phyloP scores from a whole-genome alignment of 2,888 invertebrate species.

The Patella caerulea region DNA sequence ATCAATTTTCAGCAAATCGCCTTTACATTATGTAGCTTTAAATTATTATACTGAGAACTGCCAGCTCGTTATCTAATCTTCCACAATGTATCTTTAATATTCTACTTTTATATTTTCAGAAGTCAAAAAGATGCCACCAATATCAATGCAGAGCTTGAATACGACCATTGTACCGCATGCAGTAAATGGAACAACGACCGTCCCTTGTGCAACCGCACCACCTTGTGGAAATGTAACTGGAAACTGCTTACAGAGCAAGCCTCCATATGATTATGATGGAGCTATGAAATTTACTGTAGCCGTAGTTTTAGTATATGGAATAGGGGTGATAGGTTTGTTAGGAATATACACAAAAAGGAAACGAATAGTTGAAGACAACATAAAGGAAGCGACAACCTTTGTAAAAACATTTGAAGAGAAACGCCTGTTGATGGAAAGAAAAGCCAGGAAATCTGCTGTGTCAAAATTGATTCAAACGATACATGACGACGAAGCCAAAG shows the following conservation, averaged over 20 bases:
- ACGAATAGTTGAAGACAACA: conserved; percentile 33
- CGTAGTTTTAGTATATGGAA: conserved; percentile 52
- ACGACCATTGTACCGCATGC: too few species aligned
- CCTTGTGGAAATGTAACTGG: too few species aligned
- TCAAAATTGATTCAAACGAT: conserved; percentile 14
- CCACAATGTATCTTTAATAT: too few species aligned
- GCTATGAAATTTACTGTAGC: conserved; percentile 56
- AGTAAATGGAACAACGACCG: too few species aligned
- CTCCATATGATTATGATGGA: conserved; percentile 44
- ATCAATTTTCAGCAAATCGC: too few species aligned
- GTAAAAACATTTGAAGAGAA: conserved; percentile 46
- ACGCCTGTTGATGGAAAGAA: conserved; percentile 38
- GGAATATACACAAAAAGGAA: conserved; percentile 47
- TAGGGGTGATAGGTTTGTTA: conserved; percentile 53
- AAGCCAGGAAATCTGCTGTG: conserved; percentile 30
- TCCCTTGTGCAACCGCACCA: too few species aligned
- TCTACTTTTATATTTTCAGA: too few species aligned
- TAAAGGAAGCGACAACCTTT: conserved; percentile 45
- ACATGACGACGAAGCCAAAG: not conserved
- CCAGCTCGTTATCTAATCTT: too few species aligned
- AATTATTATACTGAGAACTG: too few species aligned
- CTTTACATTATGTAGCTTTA: too few species aligned
- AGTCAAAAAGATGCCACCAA: too few species aligned
- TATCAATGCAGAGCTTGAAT: too few species aligned
- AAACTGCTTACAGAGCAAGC: not conserved